These are phyloP conservation scores for Altica lythri DNA, from an alignment of 2,888 invertebrate genomes.

Conservation along the genomic window DNA sequence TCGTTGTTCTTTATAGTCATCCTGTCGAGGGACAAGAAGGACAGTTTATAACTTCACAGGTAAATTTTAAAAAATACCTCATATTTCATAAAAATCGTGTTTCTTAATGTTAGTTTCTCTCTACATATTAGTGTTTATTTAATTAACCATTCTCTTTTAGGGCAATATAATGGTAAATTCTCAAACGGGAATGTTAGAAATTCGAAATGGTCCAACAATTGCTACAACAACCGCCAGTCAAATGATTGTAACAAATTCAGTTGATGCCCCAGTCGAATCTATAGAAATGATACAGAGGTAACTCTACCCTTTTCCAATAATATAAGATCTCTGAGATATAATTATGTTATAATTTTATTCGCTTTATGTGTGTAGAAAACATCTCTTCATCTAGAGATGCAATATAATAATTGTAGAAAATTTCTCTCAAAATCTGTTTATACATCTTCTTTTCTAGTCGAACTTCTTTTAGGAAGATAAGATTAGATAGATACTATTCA, in stretches of 20 bases:
- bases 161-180: constrained; percentile 58
- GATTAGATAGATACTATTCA: no score
- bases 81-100: background rate
- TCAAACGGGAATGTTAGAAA: constrained; percentile 54
- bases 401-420: no score
- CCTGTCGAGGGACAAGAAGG: constrained; percentile 63
- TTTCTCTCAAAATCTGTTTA: no score
- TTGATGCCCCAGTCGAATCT: constrained; percentile 51
- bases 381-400: no score
- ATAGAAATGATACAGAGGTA: constrained; percentile 57
- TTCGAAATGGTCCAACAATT: constrained; percentile 47
- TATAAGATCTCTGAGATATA: no score
- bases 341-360: no score
- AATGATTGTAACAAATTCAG: constrained; percentile 42
- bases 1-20: constrained; percentile 68
- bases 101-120: background rate
- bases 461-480: no score
- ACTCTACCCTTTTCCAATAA: no score
- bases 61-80: constrained; percentile 24
- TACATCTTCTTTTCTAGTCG: no score
- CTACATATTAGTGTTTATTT: constrained; percentile 1
- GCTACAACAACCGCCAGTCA: constrained; percentile 41
- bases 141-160: constrained; percentile 35
- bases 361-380: no score
- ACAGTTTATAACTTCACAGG: constrained; percentile 59